Evolutionary conservation across 2,797 vertebrate genomes (phyloP).

Genomic region (Hybognathus amarus): DNA sequence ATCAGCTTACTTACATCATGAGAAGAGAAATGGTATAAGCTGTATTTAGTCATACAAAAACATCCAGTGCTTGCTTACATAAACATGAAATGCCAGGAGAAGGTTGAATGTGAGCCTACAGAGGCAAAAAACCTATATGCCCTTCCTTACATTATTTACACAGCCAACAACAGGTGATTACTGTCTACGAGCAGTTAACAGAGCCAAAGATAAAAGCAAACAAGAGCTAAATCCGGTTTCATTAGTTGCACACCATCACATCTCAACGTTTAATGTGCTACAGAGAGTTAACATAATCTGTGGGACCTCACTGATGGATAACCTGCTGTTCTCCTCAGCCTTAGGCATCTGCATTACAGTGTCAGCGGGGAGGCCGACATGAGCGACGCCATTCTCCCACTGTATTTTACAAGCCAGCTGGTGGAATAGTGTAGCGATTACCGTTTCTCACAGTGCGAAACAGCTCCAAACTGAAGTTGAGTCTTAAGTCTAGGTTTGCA

Average conservation of each 20-base stretch:
- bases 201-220: conserved; percentile 30
- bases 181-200: conserved; percentile 38
- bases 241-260: conserved; percentile 43
- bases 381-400: conserved; percentile 33
- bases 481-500: not conserved
- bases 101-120: conserved; percentile 18
- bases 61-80: conserved; percentile 17
- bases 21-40: conserved; percentile 61
- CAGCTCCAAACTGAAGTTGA: not conserved
- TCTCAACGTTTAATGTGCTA: conserved; percentile 44
- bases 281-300: conserved; percentile 48
- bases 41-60: not conserved
- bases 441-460: not conserved
- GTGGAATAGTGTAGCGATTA: conserved; percentile 23
- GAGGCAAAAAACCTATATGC: not conserved
- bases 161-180: conserved; percentile 38
- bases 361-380: conserved; percentile 48
- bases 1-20: conserved; percentile 67
- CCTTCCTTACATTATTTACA: conserved; percentile 37
- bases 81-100: conserved; percentile 27
- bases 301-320: conserved; percentile 41
- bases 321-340: conserved; percentile 56
- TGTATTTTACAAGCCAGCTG: conserved; percentile 57
- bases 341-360: conserved; percentile 55
- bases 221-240: conserved; percentile 37